Percentiles rank a stretch among this genome's conserved stretches.
phyloP scores from a whole-genome alignment of 2,113 vertebrate genomes.

The Hassar affinis region DNA sequence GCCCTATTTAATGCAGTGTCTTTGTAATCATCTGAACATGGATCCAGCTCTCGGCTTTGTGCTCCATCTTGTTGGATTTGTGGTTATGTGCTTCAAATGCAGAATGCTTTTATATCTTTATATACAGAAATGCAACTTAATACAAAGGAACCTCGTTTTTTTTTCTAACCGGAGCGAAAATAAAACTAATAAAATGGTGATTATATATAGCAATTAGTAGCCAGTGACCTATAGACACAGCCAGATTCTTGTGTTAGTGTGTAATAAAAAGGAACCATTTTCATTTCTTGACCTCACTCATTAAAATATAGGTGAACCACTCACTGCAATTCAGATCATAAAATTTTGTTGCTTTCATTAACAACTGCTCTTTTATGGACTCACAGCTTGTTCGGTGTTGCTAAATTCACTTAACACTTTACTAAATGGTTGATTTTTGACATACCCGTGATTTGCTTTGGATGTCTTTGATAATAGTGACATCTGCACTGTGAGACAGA shows the following conservation, averaged over 20 bases:
- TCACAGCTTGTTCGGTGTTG: not conserved
- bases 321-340: not conserved
- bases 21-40: not conserved
- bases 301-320: not conserved
- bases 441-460: not conserved
- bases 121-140: not conserved
- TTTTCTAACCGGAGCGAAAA: not conserved
- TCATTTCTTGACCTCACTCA: not conserved
- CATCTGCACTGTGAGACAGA: not conserved
- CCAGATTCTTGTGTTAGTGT: not conserved
- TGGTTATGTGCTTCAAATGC: not conserved
- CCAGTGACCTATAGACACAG: not conserved
- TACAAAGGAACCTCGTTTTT: not conserved
- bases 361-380: not conserved
- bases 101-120: too few relatives aligned
- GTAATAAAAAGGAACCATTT: not conserved
- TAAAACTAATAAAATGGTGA: not conserved
- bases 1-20: not conserved
- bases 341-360: not conserved
- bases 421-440: not conserved
- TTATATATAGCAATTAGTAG: not conserved
- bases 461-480: not conserved
- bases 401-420: not conserved
- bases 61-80: constrained; percentile 15
- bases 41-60: not conserved